Conservation (phyloP, 2,113 vertebrate genomes). For the Charina bottae region DNA sequence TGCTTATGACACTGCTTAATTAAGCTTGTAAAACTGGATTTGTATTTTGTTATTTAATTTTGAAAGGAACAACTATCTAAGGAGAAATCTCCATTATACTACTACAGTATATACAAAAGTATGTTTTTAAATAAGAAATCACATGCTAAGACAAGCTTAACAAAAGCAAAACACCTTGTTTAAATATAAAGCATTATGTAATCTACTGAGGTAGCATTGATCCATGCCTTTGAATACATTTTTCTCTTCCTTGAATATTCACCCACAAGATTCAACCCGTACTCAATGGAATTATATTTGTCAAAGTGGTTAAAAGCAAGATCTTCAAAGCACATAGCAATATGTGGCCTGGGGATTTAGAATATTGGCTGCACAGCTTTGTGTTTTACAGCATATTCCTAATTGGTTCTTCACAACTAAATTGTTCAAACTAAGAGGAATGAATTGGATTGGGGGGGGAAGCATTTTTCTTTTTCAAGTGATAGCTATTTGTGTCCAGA, state of each 20-base stretch:
- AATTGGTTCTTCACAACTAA: background rate
- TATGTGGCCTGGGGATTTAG: conserved; percentile 9
- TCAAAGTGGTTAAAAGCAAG: conserved; percentile 14
- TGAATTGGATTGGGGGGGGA: background rate
- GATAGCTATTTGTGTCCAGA: background rate
- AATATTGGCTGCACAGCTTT: background rate
- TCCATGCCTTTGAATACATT: conserved; percentile 22
- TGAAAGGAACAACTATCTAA: background rate
- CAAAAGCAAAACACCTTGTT: background rate
- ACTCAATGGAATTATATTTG: conserved; percentile 28
- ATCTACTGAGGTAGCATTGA: background rate
- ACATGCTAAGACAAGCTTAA: background rate
- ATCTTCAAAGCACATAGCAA: background rate
- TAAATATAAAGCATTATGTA: conserved; percentile 22
- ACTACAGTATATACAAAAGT: conserved; percentile 40
- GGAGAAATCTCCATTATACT: conserved; percentile 8
- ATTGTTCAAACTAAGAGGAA: background rate
- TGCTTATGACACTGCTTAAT: background rate
- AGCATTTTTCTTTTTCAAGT: background rate
- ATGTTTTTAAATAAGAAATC: conserved; percentile 27
- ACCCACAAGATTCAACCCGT: background rate
- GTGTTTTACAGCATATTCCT: background rate
- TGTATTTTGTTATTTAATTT: background rate
- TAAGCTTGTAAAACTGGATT: background rate
- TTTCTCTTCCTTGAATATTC: conserved; percentile 25